Percentiles rank a stretch among this genome's conserved stretches.
Conservation (phyloP, 1,140 invertebrate genomes). For the Anastrepha obliqua region DNA sequence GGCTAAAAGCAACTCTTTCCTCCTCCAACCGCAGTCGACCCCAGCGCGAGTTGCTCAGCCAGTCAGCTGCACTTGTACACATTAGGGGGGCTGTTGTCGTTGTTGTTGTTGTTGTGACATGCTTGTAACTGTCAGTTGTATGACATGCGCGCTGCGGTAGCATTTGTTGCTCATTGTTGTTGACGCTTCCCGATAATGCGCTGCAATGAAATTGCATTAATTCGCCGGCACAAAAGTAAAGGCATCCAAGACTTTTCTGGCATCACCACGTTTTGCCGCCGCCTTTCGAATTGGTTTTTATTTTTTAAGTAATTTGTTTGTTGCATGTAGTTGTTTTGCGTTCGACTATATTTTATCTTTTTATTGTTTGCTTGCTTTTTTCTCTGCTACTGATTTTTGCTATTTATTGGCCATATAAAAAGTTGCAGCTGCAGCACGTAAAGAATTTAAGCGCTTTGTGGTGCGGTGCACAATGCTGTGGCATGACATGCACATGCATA, state of each 20-base stretch:
- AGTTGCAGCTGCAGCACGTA: conserved; percentile 24
- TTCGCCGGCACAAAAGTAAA: neutral
- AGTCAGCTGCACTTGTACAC: no score
- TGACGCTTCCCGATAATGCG: neutral
- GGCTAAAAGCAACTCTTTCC: neutral
- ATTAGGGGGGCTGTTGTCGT: neutral
- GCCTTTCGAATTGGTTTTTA: neutral
- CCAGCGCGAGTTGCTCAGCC: neutral
- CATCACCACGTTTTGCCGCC: neutral
- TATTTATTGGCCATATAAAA: conserved; percentile 23
- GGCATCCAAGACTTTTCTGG: neutral
- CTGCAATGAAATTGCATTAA: conserved; percentile 34
- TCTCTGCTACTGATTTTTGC: neutral
- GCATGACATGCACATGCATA: no score
- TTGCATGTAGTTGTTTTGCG: neutral
- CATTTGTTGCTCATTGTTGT: neutral
- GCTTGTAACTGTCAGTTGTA: conserved; percentile 30
- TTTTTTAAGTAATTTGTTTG: conserved; percentile 10
- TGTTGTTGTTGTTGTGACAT: neutral
- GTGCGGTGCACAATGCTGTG: neutral
- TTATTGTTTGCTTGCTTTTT: neutral
- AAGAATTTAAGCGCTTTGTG: neutral
- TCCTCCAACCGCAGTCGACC: neutral
- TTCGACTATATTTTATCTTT: neutral
- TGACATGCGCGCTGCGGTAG: neutral